Percentiles rank a stretch among this genome's conserved stretches.
phyloP scores from a whole-genome alignment of 2,113 vertebrate species.

The Gobiocypris rarus region DNA sequence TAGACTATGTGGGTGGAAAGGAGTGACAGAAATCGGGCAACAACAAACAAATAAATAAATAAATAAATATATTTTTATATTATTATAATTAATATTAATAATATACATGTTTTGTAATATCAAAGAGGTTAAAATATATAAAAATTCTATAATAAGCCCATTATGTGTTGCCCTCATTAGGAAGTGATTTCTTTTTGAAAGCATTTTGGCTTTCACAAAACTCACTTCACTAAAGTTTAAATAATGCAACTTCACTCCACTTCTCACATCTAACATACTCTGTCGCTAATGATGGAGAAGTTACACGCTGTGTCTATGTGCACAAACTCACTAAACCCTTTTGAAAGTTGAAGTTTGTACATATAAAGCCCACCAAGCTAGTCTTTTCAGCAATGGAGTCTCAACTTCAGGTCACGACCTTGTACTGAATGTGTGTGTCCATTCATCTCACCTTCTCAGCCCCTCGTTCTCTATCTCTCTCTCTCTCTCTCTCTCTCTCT shows the following conservation, averaged over 20 bases:
- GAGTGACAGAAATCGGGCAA: neutral
- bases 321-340: neutral
- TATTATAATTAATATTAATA: no score
- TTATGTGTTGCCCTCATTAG: neutral
- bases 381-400: neutral
- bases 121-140: neutral
- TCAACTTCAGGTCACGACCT: constrained; percentile 4
- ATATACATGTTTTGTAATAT: neutral
- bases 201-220: no score
- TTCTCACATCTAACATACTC: neutral
- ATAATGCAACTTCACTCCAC: neutral
- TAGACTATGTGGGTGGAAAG: neutral
- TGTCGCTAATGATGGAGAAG: neutral
- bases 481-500: neutral
- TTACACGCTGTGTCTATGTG: neutral
- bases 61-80: no score
- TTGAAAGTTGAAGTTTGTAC: neutral
- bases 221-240: neutral
- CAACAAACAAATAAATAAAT: no score
- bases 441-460: neutral
- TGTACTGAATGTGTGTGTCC: neutral
- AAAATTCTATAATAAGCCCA: neutral
- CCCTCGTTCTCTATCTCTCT: neutral
- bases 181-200: neutral
- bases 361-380: neutral